phyloP scores from a whole-genome alignment of 2,888 invertebrate species.

The Cheilosia vernalis region DNA sequence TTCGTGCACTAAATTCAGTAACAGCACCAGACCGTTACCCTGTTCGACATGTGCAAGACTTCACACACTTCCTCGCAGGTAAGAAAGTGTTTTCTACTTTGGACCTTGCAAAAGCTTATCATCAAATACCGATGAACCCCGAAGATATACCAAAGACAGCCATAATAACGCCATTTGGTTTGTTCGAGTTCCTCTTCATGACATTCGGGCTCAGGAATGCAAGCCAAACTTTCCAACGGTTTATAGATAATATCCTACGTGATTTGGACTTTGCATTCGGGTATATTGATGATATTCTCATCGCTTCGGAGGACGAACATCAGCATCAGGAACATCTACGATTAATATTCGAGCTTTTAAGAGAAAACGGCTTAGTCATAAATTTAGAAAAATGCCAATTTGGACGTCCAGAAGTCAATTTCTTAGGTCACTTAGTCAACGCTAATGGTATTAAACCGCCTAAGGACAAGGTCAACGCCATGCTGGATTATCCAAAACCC shows the following conservation, averaged over 20 bases:
- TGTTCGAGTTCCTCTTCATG: constrained; percentile 79
- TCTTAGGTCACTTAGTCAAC: too few species aligned
- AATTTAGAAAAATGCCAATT: constrained; percentile 1
- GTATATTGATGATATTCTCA: constrained; percentile 76
- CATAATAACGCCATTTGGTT: constrained; percentile 79
- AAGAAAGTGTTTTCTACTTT: constrained; percentile 14
- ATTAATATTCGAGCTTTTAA: background rate
- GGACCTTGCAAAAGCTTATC: constrained; percentile 9
- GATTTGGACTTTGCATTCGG: constrained; percentile 73
- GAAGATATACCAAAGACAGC: constrained; percentile 28
- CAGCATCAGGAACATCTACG: background rate
- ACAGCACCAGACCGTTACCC: constrained; percentile 3
- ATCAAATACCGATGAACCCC: constrained; percentile 20
- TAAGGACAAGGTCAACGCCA: too few species aligned
- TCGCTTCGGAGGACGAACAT: background rate
- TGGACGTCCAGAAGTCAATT: background rate
- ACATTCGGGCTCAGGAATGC: constrained; percentile 79
- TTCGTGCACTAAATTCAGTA: constrained; percentile 5
- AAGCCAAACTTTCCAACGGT: constrained; percentile 79
- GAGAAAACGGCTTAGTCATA: background rate
- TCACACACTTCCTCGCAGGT: background rate
- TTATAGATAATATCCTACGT: constrained; percentile 77
- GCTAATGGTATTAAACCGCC: too few species aligned
- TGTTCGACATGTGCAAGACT: constrained; percentile 10
- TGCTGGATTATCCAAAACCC: too few species aligned